Conservation (phyloP, 2,888 invertebrate genomes). For the Oconnorella tubifera region DNA sequence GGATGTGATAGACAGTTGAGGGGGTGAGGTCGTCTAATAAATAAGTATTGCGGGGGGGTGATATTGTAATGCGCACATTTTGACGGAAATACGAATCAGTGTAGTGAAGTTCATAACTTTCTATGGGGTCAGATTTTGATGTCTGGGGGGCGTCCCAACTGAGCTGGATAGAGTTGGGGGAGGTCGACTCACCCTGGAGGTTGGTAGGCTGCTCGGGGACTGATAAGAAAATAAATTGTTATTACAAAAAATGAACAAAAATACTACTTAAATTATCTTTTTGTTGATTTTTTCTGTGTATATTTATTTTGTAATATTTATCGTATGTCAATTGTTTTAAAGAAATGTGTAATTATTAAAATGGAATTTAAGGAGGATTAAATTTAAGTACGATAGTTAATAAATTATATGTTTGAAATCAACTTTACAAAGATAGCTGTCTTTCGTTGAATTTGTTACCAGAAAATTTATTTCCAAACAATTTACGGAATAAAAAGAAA, state of each 20-base stretch:
- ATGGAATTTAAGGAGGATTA: too few species aligned
- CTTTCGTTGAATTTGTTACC: too few species aligned
- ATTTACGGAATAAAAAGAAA: too few species aligned
- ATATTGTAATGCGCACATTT: constrained; percentile 45
- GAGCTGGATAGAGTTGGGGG: constrained; percentile 84
- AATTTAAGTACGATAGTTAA: too few species aligned
- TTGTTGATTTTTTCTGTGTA: too few species aligned
- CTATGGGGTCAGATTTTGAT: constrained; percentile 77
- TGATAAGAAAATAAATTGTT: constrained; percentile 5
- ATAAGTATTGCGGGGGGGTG: constrained; percentile 59
- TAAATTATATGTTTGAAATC: too few species aligned
- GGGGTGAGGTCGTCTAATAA: constrained; percentile 86
- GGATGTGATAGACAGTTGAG: constrained; percentile 92
- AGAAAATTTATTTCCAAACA: too few species aligned
- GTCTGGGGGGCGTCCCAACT: constrained; percentile 83
- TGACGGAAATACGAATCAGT: constrained; percentile 61
- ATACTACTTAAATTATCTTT: neutral
- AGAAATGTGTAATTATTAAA: too few species aligned
- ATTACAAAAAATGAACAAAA: neutral
- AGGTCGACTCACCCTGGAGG: constrained; percentile 33
- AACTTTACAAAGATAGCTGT: too few species aligned
- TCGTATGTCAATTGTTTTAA: too few species aligned
- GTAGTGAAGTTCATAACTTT: constrained; percentile 94
- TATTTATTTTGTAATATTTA: too few species aligned
- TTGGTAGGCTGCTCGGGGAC: constrained; percentile 38